Conservation (phyloP, 1,140 invertebrate genomes). For the Zaprionus capensis region DNA sequence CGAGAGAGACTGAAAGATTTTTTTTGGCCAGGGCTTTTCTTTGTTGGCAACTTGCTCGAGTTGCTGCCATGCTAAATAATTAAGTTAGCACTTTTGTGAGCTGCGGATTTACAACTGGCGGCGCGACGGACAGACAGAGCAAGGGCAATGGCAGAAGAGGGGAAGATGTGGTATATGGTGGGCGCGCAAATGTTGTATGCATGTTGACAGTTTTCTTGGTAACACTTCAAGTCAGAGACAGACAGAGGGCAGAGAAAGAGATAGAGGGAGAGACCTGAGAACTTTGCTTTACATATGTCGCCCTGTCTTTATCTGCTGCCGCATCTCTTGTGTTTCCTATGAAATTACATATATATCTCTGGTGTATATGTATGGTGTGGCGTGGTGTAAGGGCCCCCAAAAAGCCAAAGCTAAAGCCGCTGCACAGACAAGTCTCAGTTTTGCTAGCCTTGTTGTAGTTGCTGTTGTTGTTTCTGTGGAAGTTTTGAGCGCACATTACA, state of each 20-base stretch:
- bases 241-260: not conserved
- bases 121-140: constrained; percentile 23
- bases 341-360: constrained; percentile 45
- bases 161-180: not conserved
- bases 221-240: constrained; percentile 33
- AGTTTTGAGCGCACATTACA: constrained; percentile 79
- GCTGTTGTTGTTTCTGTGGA: constrained; percentile 55
- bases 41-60: constrained; percentile 65
- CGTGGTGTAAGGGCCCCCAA: constrained; percentile 15
- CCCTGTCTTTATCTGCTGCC: constrained; percentile 43
- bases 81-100: constrained; percentile 79
- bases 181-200: constrained; percentile 33
- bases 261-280: not conserved
- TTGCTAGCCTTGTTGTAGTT: constrained; percentile 53
- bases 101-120: constrained; percentile 71
- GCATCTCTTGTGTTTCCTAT: constrained; percentile 58
- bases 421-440: constrained; percentile 48
- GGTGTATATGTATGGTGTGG: constrained; percentile 12
- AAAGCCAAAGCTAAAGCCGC: constrained; percentile 42
- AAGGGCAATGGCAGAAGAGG: constrained; percentile 15
- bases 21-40: constrained; percentile 69
- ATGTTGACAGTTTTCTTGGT: constrained; percentile 70
- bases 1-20: constrained; percentile 50
- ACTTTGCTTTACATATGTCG: constrained; percentile 65
- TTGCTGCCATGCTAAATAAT: constrained; percentile 79